A percentile compares a stretch with the other conserved stretches of the same genome.
phyloP scores from a whole-genome alignment of 2,113 vertebrate genomes.

The Corythaixoides concolor region DNA sequence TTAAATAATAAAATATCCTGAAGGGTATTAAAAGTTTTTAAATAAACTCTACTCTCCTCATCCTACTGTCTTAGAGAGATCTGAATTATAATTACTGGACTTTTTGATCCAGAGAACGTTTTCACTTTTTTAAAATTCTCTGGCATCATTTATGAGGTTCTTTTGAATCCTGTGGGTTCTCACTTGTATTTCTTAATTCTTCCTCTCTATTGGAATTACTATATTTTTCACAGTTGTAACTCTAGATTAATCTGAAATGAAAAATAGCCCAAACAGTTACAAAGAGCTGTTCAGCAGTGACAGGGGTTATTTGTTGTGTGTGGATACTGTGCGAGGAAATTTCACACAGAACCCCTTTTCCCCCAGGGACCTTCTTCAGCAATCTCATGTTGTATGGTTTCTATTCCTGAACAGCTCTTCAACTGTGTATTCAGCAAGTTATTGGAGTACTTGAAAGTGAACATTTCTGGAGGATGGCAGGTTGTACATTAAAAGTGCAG shows the following conservation, averaged over 20 bases:
- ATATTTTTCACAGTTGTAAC: not conserved
- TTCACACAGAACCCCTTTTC: not conserved
- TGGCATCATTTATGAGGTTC: not conserved
- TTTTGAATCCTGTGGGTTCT: not conserved
- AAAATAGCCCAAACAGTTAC: not conserved
- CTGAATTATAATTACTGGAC: not conserved
- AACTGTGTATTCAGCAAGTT: not conserved
- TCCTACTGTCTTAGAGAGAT: not conserved
- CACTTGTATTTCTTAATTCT: not conserved
- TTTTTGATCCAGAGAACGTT: not conserved
- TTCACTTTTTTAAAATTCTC: not conserved
- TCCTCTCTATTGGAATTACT: not conserved
- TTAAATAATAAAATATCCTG: not conserved
- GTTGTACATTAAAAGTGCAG: not conserved
- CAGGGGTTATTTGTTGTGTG: not conserved
- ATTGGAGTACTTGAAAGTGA: not conserved
- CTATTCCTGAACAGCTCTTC: not conserved
- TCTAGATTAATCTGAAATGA: not conserved
- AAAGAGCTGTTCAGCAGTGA: not conserved
- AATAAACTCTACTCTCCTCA: not conserved
- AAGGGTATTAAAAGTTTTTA: not conserved
- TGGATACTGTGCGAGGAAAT: not conserved
- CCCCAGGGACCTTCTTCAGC: not conserved
- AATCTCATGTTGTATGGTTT: not conserved
- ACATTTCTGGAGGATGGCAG: not conserved